phyloP scores from a whole-genome alignment of 2,888 invertebrate species.

The Tridacna crocea region DNA sequence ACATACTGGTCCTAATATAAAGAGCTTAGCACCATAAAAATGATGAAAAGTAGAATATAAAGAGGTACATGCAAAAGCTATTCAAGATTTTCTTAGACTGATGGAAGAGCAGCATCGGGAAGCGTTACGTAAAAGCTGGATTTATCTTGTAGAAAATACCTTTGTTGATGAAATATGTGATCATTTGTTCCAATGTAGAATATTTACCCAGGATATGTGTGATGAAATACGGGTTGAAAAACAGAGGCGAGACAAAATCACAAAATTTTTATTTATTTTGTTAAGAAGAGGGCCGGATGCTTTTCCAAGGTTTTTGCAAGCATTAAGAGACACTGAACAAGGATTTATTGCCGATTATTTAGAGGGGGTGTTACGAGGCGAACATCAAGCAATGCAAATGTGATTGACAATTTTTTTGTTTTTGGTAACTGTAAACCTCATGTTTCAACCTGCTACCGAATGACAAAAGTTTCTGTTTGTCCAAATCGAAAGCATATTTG shows the following conservation, averaged over 20 bases:
- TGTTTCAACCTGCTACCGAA: neutral
- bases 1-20: too few relatives aligned
- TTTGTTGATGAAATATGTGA: slow-evolving; percentile 51
- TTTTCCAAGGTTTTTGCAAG: slow-evolving; percentile 49
- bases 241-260: slow-evolving; percentile 48
- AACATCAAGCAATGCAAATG: slow-evolving; percentile 13
- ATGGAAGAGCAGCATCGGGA: slow-evolving; percentile 58
- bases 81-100: neutral
- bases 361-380: neutral
- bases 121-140: slow-evolving; percentile 57
- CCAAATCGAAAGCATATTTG: too few relatives aligned
- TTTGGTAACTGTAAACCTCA: neutral
- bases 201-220: slow-evolving; percentile 58
- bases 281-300: slow-evolving; percentile 62
- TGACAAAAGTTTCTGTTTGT: too few relatives aligned
- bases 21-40: too few relatives aligned
- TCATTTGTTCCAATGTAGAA: slow-evolving; percentile 30
- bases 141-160: slow-evolving; percentile 59
- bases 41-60: too few relatives aligned
- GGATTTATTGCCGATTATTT: slow-evolving; percentile 59
- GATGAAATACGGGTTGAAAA: slow-evolving; percentile 49
- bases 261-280: slow-evolving; percentile 57
- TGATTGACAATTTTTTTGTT: neutral
- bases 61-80: too few relatives aligned
- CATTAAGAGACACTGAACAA: slow-evolving; percentile 48